Percentiles rank a stretch among this genome's conserved stretches.
Evolutionary conservation across 2,888 invertebrate species (phyloP).

Genomic region (Lepidochitona cinerea): DNA sequence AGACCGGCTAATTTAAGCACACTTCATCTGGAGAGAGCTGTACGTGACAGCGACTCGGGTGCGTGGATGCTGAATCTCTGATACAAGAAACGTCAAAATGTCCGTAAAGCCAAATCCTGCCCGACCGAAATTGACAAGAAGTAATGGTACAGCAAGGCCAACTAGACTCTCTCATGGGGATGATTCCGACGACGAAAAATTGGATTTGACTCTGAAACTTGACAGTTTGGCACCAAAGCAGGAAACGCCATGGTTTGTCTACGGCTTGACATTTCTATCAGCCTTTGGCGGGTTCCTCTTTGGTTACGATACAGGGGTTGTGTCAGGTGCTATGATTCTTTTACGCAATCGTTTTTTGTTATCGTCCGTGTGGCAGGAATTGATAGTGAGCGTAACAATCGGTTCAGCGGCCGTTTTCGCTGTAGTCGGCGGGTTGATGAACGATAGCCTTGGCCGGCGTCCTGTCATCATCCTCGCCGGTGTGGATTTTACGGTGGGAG

Average conservation of each 20-base stretch:
- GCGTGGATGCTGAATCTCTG: no score
- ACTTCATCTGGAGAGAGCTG: no score
- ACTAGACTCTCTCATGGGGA: conserved; percentile 19
- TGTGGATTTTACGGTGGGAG: conserved; percentile 72
- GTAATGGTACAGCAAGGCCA: neutral
- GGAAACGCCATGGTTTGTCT: conserved; percentile 57
- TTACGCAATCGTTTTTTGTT: conserved; percentile 69
- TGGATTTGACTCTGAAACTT: conserved; percentile 59
- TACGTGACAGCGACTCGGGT: no score
- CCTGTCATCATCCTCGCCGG: conserved; percentile 73
- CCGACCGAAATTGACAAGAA: neutral
- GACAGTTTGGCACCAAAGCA: conserved; percentile 47
- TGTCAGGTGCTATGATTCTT: conserved; percentile 73
- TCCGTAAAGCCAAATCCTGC: neutral
- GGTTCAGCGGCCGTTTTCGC: conserved; percentile 72
- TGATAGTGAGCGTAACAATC: conserved; percentile 72
- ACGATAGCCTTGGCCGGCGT: conserved; percentile 73
- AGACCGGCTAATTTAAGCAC: no score
- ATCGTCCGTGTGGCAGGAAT: conserved; percentile 71
- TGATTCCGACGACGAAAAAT: conserved; percentile 52
- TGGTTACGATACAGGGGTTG: conserved; percentile 75
- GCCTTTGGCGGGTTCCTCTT: conserved; percentile 74
- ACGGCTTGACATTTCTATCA: conserved; percentile 70
- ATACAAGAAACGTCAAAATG: no score
- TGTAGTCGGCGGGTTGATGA: conserved; percentile 72